Conservation (phyloP, 1,140 invertebrate genomes). For the Papilio dardanus region DNA sequence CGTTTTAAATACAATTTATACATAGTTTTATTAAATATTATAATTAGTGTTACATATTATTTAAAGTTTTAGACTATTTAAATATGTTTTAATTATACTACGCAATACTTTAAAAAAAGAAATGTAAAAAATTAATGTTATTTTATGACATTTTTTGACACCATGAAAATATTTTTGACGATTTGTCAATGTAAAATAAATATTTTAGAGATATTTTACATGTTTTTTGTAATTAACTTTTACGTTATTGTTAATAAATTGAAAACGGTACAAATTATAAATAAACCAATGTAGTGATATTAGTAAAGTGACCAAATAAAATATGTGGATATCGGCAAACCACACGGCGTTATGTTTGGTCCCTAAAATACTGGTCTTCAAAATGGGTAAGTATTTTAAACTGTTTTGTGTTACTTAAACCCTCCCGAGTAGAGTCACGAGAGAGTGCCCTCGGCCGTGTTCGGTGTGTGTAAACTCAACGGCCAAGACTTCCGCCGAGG, state of each 20-base stretch:
- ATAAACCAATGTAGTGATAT: background rate
- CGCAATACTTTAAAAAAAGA: background rate
- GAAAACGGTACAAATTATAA: background rate
- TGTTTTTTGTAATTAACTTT: background rate
- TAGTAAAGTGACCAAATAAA: background rate
- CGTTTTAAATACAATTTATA: background rate
- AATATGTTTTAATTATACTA: background rate
- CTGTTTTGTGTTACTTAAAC: too few species aligned
- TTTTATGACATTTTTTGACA: background rate
- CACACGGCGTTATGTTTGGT: slow-evolving; percentile 3
- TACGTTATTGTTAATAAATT: background rate
- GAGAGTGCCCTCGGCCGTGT: too few species aligned
- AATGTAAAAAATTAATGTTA: background rate
- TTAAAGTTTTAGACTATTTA: background rate
- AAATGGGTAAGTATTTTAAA: slow-evolving; percentile 36
- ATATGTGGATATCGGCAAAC: slow-evolving; percentile 14
- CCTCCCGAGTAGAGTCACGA: too few species aligned
- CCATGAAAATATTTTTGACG: background rate
- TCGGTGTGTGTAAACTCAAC: too few species aligned
- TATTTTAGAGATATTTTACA: background rate
- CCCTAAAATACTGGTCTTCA: slow-evolving; percentile 18
- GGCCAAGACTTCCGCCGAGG: too few species aligned
- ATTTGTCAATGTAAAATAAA: background rate
- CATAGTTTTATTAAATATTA: background rate
- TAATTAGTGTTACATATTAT: background rate